Conservation (phyloP, 2,113 vertebrate genomes). For the Cyphomyrus discorhynchus region DNA sequence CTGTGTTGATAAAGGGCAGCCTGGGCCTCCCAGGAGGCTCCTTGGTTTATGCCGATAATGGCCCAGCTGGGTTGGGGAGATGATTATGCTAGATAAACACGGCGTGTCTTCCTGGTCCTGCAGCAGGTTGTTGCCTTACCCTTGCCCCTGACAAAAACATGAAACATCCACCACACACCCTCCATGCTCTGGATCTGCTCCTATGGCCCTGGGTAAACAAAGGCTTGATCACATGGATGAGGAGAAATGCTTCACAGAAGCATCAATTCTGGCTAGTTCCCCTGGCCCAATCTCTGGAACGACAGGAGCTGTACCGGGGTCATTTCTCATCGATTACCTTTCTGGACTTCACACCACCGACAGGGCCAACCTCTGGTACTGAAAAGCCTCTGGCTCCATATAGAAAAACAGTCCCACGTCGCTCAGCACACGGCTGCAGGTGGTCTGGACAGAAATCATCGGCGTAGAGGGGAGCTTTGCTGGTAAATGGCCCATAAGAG, state of each 20-base stretch:
- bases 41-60: conserved; percentile 66
- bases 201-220: conserved; percentile 15
- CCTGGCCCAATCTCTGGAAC: conserved; percentile 4
- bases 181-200: background rate
- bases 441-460: background rate
- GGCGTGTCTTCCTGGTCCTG: background rate
- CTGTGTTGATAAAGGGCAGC: conserved; percentile 54
- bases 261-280: conserved; percentile 26
- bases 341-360: conserved; percentile 7
- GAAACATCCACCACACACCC: background rate
- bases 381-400: background rate
- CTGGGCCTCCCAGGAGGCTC: conserved; percentile 58
- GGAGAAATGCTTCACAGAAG: conserved; percentile 26
- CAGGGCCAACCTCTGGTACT: background rate
- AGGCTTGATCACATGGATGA: conserved; percentile 22
- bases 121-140: background rate
- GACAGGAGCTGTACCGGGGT: conserved; percentile 12
- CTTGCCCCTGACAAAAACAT: background rate
- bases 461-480: background rate
- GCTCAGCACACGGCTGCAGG: background rate
- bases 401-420: background rate
- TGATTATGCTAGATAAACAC: background rate
- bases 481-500: background rate
- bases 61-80: conserved; percentile 34
- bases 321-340: conserved; percentile 26